Percentiles rank a stretch among this genome's conserved stretches.
Conservation (phyloP, 2,113 vertebrate genomes). For the Vombatus ursinus region DNA sequence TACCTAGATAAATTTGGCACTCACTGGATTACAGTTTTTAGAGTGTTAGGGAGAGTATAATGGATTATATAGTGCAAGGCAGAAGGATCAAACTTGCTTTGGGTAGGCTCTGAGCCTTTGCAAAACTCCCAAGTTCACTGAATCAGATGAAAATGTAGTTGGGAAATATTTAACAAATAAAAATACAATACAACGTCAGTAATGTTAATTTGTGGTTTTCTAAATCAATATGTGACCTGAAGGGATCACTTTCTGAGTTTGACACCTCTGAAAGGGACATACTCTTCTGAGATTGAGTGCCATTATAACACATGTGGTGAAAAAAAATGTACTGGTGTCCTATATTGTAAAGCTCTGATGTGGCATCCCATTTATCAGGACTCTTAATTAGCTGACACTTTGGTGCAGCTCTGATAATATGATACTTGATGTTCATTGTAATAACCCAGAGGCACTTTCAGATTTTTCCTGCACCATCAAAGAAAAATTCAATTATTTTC, state of each 20-base stretch:
- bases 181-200: neutral
- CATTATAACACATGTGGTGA: neutral
- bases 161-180: neutral
- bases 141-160: neutral
- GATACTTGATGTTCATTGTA: neutral
- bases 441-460: neutral
- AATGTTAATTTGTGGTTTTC: neutral
- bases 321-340: neutral
- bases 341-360: neutral
- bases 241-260: neutral
- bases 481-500: constrained; percentile 17
- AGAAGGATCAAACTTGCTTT: neutral
- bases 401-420: neutral
- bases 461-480: neutral
- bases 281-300: neutral
- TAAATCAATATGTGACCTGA: neutral
- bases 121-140: neutral
- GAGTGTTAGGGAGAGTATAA: neutral
- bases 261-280: neutral
- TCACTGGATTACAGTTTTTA: neutral
- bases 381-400: neutral
- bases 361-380: neutral
- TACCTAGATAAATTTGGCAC: neutral
- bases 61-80: neutral
- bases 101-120: neutral